Base-by-base conservation (phyloP, 2,888 invertebrate genomes). In the Lymantria monacha region DNA sequence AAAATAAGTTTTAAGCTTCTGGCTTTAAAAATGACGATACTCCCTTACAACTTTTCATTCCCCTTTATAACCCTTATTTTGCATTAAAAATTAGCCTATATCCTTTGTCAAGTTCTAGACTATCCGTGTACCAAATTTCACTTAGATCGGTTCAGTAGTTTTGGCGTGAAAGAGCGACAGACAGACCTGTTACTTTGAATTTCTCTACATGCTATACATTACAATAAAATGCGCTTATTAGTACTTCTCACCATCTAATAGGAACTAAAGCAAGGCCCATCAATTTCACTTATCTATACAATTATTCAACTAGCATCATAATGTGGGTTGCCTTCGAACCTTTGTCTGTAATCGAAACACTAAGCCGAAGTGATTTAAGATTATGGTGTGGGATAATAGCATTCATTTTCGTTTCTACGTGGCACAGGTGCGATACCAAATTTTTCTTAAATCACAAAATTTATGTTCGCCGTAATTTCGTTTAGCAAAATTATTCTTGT, bases 331-430 rank as follows among this genome's bases (percentile, higher is more conserved):
- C 81, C 80, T 74, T 74, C 79, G 81, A 83, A 82, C 87, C 88
- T 89, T 90, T 88, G 86, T 88, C 85, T 87, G 89, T 85, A 87
- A 90, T 87, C 87, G 88, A 89, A 88, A 87, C 83, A 87, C 87
- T 89, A 87, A 90, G 87, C 85, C 86, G 72, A 77, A 84, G 90
- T 88, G 88, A 90, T 90, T 90, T 89, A 90, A 87, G 89, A 87
- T 90, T 88, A 90, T 89, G 85, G 87, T 83, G 76, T 76, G 87
- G 88, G 87, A 87, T 89, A 89, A 90, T 86, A 74, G 85, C 83
- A 75, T 79, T 83, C 87, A 87, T 86, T 87, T 85, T 83, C 81
- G 79, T 81, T 78, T 73, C 76, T 71, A 75, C 76, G 76, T 66
- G 75, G 78, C 82, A 78, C 87, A 87, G 89, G 87, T 87, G 87